These are phyloP conservation scores for Sebastes minor DNA, from an alignment of 2,797 vertebrate genomes.

Conservation along the genomic window DNA sequence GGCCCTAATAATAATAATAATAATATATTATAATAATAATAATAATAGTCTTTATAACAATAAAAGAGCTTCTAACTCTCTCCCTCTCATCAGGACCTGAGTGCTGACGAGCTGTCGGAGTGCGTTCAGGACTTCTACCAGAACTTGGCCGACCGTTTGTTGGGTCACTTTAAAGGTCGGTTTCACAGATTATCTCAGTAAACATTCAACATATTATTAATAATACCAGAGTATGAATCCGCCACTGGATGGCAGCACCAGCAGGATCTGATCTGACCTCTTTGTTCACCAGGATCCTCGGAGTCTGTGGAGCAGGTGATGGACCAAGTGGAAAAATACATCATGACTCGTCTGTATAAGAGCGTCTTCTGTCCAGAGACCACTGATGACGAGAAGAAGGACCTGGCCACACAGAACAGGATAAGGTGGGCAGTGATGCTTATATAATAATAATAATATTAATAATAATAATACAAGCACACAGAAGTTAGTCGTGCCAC, in stretches of 20 bases:
- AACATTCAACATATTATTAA: background rate
- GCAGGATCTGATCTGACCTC: background rate
- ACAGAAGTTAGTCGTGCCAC: too few species aligned
- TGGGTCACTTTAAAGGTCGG: slow-evolving; percentile 93
- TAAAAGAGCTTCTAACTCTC: background rate
- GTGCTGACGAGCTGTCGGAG: slow-evolving; percentile 93
- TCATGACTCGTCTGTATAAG: slow-evolving; percentile 98
- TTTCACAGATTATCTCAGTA: background rate
- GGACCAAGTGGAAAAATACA: slow-evolving; percentile 97
- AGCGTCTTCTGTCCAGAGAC: slow-evolving; percentile 97
- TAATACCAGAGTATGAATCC: too few species aligned
- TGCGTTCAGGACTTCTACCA: slow-evolving; percentile 98
- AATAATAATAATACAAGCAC: too few species aligned
- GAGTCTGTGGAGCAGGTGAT: slow-evolving; percentile 94
- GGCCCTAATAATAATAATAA: background rate
- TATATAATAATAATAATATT: too few species aligned
- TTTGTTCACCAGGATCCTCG: slow-evolving; percentile 83
- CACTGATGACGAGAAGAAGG: slow-evolving; percentile 96
- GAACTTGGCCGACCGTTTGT: slow-evolving; percentile 89
- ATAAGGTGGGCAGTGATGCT: slow-evolving; percentile 84
- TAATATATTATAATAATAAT: background rate
- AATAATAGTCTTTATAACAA: background rate
- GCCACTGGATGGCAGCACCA: slow-evolving; percentile 22
- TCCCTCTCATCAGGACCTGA: slow-evolving; percentile 84
- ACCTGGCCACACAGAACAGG: slow-evolving; percentile 91